A percentile compares a stretch with the other conserved stretches of the same genome.
Conservation (phyloP, 2,888 invertebrate genomes). For the Orthosia gracilis region DNA sequence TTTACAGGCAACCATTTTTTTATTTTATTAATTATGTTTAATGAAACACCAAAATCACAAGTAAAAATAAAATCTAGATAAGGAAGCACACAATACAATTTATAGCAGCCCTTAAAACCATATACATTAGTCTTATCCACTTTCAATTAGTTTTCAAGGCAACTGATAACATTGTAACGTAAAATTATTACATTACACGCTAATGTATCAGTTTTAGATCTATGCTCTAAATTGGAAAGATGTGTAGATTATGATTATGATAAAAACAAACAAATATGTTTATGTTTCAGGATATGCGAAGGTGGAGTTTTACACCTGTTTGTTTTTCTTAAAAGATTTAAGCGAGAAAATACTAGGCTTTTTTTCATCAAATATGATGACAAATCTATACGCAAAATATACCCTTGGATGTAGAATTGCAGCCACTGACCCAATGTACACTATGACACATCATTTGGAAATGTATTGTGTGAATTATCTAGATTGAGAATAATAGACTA, state of each 20-base stretch:
- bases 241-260: conserved; percentile 54
- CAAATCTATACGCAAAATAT: too few species aligned
- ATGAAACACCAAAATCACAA: neutral
- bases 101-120: conserved; percentile 33
- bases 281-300: conserved; percentile 3
- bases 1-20: too few species aligned
- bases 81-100: conserved; percentile 28
- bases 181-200: conserved; percentile 37
- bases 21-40: too few species aligned
- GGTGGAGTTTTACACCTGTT: neutral
- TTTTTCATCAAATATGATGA: neutral
- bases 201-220: conserved; percentile 58
- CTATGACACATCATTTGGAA: neutral
- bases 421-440: too few species aligned
- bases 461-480: neutral
- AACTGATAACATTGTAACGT: conserved; percentile 68
- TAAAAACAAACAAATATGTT: conserved; percentile 25
- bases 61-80: conserved; percentile 2
- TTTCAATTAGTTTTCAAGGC: conserved; percentile 76
- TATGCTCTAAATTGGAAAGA: conserved; percentile 54
- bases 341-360: neutral
- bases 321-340: neutral
- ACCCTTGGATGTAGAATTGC: too few species aligned
- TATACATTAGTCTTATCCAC: conserved; percentile 74
- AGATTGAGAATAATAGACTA: neutral